Percentiles rank a stretch among this genome's conserved stretches.
Evolutionary conservation across 2,113 vertebrate species (phyloP).

Genomic region (Pteruthius melanotis): DNA sequence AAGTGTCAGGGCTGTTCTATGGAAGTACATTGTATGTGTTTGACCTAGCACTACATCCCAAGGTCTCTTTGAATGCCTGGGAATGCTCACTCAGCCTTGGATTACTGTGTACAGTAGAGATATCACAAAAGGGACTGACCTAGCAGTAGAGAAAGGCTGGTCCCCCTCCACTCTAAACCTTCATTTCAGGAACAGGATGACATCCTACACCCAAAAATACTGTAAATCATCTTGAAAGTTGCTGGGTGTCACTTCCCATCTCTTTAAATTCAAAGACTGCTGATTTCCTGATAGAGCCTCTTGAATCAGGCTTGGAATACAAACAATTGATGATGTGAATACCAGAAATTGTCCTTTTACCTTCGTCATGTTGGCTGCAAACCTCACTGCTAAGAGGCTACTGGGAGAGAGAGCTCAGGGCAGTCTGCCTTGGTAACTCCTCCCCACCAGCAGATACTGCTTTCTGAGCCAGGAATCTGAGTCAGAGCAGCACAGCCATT

Average conservation of each 20-base stretch:
- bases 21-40: background rate
- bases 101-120: background rate
- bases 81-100: background rate
- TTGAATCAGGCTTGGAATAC: constrained; percentile 5
- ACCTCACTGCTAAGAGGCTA: background rate
- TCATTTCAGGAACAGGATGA: constrained; percentile 27
- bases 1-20: constrained; percentile 23
- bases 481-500: background rate
- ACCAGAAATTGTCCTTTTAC: background rate
- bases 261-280: constrained; percentile 5
- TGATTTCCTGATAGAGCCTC: constrained; percentile 48
- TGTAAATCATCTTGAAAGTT: constrained; percentile 7
- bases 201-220: constrained; percentile 17
- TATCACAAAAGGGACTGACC: background rate
- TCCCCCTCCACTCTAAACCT: background rate
- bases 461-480: background rate
- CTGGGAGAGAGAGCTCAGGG: background rate
- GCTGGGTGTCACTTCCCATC: constrained; percentile 54
- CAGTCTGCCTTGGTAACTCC: background rate
- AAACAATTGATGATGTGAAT: background rate
- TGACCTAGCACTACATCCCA: background rate
- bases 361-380: background rate
- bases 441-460: background rate
- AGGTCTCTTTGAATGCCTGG: background rate
- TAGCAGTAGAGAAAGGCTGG: background rate